Percentiles rank a stretch among this genome's conserved stretches.
phyloP scores from a whole-genome alignment of 2,888 invertebrate genomes.

The Leptinotarsa peninsularis region DNA sequence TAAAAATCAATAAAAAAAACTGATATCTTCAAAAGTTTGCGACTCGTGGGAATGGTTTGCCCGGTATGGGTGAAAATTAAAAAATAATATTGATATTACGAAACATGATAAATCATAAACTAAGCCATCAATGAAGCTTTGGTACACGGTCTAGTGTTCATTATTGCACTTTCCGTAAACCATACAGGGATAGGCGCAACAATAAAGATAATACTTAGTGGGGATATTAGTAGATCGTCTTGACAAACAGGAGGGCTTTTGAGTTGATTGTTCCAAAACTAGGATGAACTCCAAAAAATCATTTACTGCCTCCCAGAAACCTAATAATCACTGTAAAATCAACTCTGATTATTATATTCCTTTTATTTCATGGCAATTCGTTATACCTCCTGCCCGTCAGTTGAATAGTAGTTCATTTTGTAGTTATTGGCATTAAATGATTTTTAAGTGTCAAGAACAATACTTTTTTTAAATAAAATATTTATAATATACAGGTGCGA shows the following conservation, averaged over 20 bases:
- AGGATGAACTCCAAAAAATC: neutral
- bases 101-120: constrained; percentile 43
- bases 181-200: constrained; percentile 56
- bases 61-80: neutral
- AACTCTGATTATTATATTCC: too few species aligned
- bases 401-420: neutral
- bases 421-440: neutral
- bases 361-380: too few species aligned
- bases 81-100: constrained; percentile 18
- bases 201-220: constrained; percentile 14
- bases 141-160: constrained; percentile 51
- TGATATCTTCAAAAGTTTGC: too few species aligned
- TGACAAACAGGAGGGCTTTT: constrained; percentile 9
- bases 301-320: neutral
- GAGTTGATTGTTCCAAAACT: too few species aligned
- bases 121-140: constrained; percentile 52
- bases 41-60: neutral
- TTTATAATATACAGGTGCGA: constrained; percentile 10
- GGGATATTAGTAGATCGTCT: constrained; percentile 1
- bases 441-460: neutral
- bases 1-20: neutral
- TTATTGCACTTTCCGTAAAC: constrained; percentile 55
- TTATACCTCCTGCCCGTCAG: too few species aligned
- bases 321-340: too few species aligned
- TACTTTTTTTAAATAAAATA: neutral